These are phyloP conservation scores for Stegodyphus dumicola DNA, from an alignment of 1,140 invertebrate genomes.

Conservation along the genomic window DNA sequence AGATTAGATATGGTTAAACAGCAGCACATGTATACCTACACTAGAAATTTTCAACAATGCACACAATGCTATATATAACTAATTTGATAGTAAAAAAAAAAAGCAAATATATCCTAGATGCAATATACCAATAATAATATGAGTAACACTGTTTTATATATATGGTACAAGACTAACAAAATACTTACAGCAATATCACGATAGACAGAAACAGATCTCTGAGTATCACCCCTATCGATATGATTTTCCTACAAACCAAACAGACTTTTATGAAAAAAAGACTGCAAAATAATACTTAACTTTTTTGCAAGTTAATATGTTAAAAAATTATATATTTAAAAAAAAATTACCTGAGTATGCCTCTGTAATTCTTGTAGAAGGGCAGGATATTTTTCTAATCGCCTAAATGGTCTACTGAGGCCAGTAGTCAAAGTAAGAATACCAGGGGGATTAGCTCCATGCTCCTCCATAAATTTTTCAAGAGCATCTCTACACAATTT, in stretches of 20 bases:
- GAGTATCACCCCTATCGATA: conserved; percentile 94
- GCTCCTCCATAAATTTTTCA: conserved; percentile 81
- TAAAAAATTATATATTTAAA: conserved; percentile 13
- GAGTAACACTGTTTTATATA: no score
- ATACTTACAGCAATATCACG: conserved; percentile 90
- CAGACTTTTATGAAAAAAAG: neutral
- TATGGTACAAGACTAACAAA: no score
- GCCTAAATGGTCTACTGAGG: conserved; percentile 92
- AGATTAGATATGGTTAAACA: no score
- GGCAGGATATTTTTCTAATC: conserved; percentile 91
- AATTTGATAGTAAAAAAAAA: no score
- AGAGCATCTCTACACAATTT: conserved; percentile 79
- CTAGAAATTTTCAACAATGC: no score
- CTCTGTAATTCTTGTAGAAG: conserved; percentile 91
- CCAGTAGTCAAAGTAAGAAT: conserved; percentile 90
- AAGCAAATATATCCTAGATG: no score
- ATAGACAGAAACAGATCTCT: conserved; percentile 92
- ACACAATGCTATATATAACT: no score
- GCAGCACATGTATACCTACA: no score
- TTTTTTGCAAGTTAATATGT: neutral
- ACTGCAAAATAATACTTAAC: neutral
- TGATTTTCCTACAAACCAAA: conserved; percentile 81
- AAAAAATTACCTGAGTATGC: conserved; percentile 83
- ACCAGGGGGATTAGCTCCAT: conserved; percentile 78
- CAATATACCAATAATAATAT: no score